A percentile compares a stretch with the other conserved stretches of the same genome.
phyloP scores from a whole-genome alignment of 2,888 invertebrate species.

The Schizaphis graminum region DNA sequence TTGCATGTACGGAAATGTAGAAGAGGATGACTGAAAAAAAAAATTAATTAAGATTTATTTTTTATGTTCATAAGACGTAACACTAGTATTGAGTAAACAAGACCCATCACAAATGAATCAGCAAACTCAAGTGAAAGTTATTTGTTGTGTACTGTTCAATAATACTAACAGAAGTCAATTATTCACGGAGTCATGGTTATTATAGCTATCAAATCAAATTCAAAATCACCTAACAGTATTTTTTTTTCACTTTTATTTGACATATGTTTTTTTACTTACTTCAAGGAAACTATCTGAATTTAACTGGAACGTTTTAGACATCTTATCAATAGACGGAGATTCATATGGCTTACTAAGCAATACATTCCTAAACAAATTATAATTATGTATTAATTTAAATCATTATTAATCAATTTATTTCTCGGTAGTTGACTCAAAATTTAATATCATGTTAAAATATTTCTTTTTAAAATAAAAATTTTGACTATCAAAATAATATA shows the following conservation, averaged over 20 bases:
- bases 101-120: constrained; percentile 53
- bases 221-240: constrained; percentile 15
- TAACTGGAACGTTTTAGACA: constrained; percentile 37
- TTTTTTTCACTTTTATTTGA: constrained; percentile 52
- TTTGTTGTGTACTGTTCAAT: not conserved
- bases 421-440: not conserved
- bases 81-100: constrained; percentile 44
- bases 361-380: constrained; percentile 36
- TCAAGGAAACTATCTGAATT: constrained; percentile 47
- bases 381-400: not conserved
- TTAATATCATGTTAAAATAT: not conserved
- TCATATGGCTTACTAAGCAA: not conserved
- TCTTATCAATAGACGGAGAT: constrained; percentile 28
- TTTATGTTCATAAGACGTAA: constrained; percentile 29
- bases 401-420: not conserved
- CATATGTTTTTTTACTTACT: constrained; percentile 50
- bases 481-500: not conserved
- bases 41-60: constrained; percentile 18
- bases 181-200: constrained; percentile 61
- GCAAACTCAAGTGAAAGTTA: constrained; percentile 61
- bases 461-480: not conserved
- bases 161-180: constrained; percentile 58
- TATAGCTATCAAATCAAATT: constrained; percentile 48
- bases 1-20: constrained; percentile 37
- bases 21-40: constrained; percentile 31